Conservation (phyloP, 2,113 vertebrate species). For the Cynocephalus volans region DNA sequence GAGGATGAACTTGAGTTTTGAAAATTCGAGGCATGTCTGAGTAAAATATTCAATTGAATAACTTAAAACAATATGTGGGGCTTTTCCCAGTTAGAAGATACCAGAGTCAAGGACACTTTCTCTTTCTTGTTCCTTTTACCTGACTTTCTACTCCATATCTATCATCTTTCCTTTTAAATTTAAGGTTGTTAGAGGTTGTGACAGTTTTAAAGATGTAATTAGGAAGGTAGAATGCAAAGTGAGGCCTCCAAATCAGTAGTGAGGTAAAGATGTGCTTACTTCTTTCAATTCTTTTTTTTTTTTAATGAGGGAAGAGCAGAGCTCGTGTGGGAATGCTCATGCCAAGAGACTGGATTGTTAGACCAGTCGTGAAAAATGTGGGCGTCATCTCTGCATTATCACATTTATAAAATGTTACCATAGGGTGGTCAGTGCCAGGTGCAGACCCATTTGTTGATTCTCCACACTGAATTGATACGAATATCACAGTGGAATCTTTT, state of each 20-base stretch:
- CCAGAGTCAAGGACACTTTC: conserved; percentile 22
- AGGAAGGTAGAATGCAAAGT: conserved; percentile 8
- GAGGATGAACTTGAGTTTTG: conserved; percentile 64
- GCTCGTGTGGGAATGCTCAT: neutral
- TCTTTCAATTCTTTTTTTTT: neutral
- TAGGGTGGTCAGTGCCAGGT: neutral
- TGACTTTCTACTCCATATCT: conserved; percentile 50
- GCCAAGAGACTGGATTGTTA: neutral
- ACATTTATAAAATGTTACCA: neutral
- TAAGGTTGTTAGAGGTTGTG: conserved; percentile 46
- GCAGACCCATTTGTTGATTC: neutral
- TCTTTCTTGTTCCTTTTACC: conserved; percentile 50
- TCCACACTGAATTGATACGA: conserved; percentile 36
- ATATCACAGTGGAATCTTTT: conserved; percentile 49
- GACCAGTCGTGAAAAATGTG: neutral
- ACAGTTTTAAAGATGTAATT: neutral
- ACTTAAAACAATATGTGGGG: conserved; percentile 60
- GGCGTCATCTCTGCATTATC: neutral
- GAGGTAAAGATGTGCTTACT: conserved; percentile 36
- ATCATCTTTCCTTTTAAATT: conserved; percentile 27
- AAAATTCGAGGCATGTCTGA: conserved; percentile 8
- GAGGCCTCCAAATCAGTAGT: neutral
- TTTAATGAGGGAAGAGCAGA: neutral
- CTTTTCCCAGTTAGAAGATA: conserved; percentile 44
- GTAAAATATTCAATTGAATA: neutral